Evolutionary conservation across 2,113 vertebrate genomes (phyloP).

Genomic region (Theropithecus gelada): DNA sequence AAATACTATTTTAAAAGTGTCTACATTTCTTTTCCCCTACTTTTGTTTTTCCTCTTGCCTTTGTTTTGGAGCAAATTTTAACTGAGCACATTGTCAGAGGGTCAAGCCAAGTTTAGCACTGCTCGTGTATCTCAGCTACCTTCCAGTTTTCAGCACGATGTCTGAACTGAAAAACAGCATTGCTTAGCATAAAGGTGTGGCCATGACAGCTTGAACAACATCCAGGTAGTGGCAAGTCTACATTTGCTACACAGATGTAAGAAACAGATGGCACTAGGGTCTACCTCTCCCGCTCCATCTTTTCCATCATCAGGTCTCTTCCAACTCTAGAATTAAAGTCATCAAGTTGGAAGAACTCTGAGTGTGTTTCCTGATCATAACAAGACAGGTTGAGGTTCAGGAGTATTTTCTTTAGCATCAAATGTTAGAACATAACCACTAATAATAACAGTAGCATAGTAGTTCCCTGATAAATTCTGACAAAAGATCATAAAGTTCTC

Average conservation of each 20-base stretch:
- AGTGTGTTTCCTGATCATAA: neutral
- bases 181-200: neutral
- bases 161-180: conserved; percentile 19
- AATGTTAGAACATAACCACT: neutral
- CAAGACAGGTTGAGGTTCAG: neutral
- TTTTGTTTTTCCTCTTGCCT: conserved; percentile 7
- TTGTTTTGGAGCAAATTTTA: conserved; percentile 4
- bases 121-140: neutral
- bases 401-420: neutral
- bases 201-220: neutral
- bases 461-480: conserved; percentile 18
- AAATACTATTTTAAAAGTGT: neutral
- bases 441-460: neutral
- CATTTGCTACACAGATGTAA: neutral
- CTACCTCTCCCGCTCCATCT: neutral
- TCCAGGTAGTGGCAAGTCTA: neutral
- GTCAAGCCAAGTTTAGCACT: neutral
- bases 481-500: conserved; percentile 33
- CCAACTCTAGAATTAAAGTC: neutral
- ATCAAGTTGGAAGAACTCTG: neutral
- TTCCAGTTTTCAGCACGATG: neutral
- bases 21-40: neutral
- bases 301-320: neutral
- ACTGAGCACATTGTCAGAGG: neutral
- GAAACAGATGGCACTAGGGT: neutral